Evolutionary conservation across 2,797 vertebrate species (phyloP).

Genomic region (Tokudaia tokunoshimensis): DNA sequence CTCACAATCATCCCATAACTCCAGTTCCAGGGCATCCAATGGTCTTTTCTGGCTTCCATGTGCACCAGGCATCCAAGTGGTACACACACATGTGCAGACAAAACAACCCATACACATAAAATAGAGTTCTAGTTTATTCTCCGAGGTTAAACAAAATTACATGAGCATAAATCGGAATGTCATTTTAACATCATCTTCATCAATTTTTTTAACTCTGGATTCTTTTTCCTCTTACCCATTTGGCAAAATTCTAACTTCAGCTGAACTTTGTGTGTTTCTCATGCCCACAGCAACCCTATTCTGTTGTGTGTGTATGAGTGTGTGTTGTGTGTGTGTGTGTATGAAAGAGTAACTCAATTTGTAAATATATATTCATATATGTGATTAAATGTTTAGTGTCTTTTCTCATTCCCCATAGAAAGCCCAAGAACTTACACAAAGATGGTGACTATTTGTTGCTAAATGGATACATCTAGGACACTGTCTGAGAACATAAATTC

Average conservation of each 20-base stretch:
- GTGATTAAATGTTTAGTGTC: conserved; percentile 35
- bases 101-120: neutral
- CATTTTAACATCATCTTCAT: neutral
- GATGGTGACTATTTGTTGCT: conserved; percentile 44
- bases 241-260: conserved; percentile 57
- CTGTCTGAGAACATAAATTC: neutral
- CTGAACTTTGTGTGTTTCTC: neutral
- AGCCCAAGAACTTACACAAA: neutral
- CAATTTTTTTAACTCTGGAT: neutral
- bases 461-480: neutral
- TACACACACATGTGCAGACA: neutral
- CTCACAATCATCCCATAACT: neutral
- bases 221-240: neutral
- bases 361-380: conserved; percentile 24
- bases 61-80: neutral
- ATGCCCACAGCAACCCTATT: neutral
- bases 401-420: neutral
- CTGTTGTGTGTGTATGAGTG: neutral
- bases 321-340: neutral
- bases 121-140: neutral
- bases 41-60: neutral
- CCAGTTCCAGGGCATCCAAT: neutral
- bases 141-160: neutral
- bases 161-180: neutral
- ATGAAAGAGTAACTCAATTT: conserved; percentile 5